Conservation (phyloP, 2,113 vertebrate genomes). For the Oreochromis aureus region DNA sequence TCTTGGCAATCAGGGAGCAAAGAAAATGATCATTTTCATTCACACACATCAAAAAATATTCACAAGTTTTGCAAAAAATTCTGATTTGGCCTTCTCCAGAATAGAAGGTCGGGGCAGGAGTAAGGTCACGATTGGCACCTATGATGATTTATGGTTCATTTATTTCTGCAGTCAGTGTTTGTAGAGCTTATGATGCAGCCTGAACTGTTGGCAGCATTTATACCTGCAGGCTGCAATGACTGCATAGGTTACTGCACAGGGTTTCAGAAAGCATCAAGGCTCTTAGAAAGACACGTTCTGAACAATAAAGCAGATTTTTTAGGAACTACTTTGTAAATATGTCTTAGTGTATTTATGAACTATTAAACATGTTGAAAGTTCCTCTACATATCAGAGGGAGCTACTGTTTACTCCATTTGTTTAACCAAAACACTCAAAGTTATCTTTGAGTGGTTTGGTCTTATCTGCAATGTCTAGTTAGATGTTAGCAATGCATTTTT, state of each 20-base stretch:
- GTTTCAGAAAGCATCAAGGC: not conserved
- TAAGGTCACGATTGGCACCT: not conserved
- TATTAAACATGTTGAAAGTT: not conserved
- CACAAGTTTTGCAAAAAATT: not conserved
- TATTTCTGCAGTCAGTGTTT: not conserved
- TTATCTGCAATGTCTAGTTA: no score
- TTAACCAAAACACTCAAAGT: not conserved
- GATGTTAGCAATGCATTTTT: not conserved
- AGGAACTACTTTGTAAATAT: not conserved
- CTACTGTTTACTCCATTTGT: not conserved
- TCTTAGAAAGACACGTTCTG: not conserved
- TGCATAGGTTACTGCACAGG: not conserved
- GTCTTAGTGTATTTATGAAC: not conserved
- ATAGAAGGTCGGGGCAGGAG: not conserved
- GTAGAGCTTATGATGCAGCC: not conserved
- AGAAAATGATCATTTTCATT: not conserved
- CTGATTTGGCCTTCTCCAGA: not conserved
- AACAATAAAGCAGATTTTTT: not conserved
- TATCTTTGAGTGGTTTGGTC: not conserved
- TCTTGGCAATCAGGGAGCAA: not conserved
- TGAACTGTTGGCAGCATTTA: not conserved
- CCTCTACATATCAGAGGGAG: not conserved
- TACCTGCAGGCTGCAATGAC: not conserved
- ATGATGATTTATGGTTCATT: not conserved
- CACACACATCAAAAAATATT: not conserved